Percentiles rank a stretch among this genome's conserved stretches.
phyloP scores from a whole-genome alignment of 2,797 vertebrate genomes.

The Poeciliopsis presidionis region DNA sequence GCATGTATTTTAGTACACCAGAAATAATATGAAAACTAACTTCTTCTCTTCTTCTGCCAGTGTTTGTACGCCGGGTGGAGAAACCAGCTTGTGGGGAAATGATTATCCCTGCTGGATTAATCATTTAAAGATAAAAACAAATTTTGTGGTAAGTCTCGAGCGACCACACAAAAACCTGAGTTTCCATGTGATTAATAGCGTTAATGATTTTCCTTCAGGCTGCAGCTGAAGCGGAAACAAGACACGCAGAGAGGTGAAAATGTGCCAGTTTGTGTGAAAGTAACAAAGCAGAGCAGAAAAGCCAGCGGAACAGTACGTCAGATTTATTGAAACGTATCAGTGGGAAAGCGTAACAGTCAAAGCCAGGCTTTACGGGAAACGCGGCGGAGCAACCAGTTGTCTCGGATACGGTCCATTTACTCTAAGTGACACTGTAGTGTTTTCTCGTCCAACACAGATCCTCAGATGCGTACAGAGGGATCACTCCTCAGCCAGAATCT shows the following conservation, averaged over 20 bases:
- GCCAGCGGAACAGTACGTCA: background rate
- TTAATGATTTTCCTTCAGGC: constrained; percentile 61
- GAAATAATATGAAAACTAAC: too few species aligned
- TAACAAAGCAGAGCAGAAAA: background rate
- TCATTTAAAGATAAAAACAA: constrained; percentile 59
- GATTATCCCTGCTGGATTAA: constrained; percentile 56
- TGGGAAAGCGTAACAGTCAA: constrained; percentile 46
- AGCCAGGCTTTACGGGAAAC: constrained; percentile 26
- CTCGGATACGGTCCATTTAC: constrained; percentile 1
- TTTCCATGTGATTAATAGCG: constrained; percentile 57
- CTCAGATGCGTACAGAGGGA: background rate
- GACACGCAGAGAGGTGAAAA: background rate
- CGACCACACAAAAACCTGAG: constrained; percentile 33
- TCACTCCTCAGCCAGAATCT: background rate
- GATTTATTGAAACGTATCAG: constrained; percentile 46
- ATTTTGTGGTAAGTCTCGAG: constrained; percentile 38
- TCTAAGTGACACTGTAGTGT: constrained; percentile 21
- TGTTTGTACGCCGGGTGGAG: constrained; percentile 21
- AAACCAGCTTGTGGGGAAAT: constrained; percentile 41
- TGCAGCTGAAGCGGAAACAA: constrained; percentile 30
- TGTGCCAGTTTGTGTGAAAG: background rate
- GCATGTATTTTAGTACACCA: too few species aligned
- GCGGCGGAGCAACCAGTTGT: constrained; percentile 26
- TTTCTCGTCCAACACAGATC: background rate
- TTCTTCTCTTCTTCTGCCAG: constrained; percentile 1